These are phyloP conservation scores for Myopa testacea DNA, from an alignment of 2,888 invertebrate species.

Conservation along the genomic window DNA sequence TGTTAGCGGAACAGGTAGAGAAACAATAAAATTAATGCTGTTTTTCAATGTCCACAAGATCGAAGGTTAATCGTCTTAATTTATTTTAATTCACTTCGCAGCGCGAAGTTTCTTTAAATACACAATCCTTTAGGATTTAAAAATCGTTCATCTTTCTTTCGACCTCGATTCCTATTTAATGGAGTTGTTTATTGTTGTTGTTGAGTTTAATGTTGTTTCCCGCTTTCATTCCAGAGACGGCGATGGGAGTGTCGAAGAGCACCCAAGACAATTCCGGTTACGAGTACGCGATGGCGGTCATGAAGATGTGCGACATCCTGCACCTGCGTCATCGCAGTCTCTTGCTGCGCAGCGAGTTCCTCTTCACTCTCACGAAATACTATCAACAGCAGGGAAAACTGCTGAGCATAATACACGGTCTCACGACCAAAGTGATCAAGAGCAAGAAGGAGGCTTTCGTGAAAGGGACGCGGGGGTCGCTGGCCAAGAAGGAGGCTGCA, in stretches of 20 bases:
- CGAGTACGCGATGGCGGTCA: slow-evolving; percentile 88
- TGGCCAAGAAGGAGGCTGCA: slow-evolving; percentile 54
- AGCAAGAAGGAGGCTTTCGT: slow-evolving; percentile 82
- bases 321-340: slow-evolving; percentile 85
- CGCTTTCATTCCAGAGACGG: slow-evolving; percentile 74
- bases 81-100: too few relatives aligned
- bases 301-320: slow-evolving; percentile 90
- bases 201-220: not conserved
- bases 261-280: slow-evolving; percentile 85
- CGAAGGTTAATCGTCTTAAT: too few relatives aligned
- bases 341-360: slow-evolving; percentile 81
- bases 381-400: slow-evolving; percentile 81
- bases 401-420: slow-evolving; percentile 80
- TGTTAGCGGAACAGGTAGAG: too few relatives aligned
- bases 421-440: slow-evolving; percentile 83
- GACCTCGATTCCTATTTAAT: not conserved
- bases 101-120: too few relatives aligned
- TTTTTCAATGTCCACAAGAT: too few relatives aligned
- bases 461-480: slow-evolving; percentile 72
- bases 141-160: too few relatives aligned
- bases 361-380: slow-evolving; percentile 82
- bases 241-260: slow-evolving; percentile 87
- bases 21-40: too few relatives aligned
- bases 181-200: slow-evolving; percentile 4
- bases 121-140: too few relatives aligned